Evolutionary conservation across 2,888 invertebrate species (phyloP).

Genomic region (Polymixis lichenea): DNA sequence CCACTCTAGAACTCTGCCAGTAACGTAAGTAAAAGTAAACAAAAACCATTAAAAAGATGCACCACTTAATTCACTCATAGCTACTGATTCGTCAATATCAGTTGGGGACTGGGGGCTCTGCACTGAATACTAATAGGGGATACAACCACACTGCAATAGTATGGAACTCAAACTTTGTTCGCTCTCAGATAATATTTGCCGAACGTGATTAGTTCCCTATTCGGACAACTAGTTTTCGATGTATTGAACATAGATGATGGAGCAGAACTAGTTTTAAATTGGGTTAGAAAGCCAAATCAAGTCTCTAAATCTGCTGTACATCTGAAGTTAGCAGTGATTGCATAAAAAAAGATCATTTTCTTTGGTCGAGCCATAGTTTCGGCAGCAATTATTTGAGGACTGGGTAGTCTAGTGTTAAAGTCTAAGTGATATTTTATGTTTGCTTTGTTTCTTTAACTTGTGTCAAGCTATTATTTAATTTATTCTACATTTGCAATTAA

Average conservation of each 20-base stretch:
- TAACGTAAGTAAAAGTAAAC: neutral
- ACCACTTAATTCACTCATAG: slow-evolving; percentile 11
- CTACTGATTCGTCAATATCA: slow-evolving; percentile 23
- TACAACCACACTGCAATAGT: slow-evolving; percentile 38
- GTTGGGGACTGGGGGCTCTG: slow-evolving; percentile 4
- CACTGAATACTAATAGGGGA: slow-evolving; percentile 56
- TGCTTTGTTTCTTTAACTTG: neutral
- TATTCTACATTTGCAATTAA: too few species aligned
- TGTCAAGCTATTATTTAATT: neutral
- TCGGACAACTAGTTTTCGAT: slow-evolving; percentile 9
- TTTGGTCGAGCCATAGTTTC: neutral
- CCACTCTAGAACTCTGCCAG: neutral
- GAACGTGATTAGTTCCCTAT: slow-evolving; percentile 59
- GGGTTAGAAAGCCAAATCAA: neutral
- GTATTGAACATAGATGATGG: slow-evolving; percentile 4
- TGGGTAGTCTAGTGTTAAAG: neutral
- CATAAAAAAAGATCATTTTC: neutral
- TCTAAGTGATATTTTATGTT: neutral
- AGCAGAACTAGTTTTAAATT: neutral
- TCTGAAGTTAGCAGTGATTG: neutral
- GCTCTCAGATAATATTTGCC: slow-evolving; percentile 52
- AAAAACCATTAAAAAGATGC: neutral
- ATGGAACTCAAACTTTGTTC: slow-evolving; percentile 38
- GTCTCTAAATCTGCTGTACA: neutral
- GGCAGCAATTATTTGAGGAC: neutral